Percentiles rank a stretch among this genome's conserved stretches.
Conservation (phyloP, 2,797 vertebrate species). For the Limosa lapponica region DNA sequence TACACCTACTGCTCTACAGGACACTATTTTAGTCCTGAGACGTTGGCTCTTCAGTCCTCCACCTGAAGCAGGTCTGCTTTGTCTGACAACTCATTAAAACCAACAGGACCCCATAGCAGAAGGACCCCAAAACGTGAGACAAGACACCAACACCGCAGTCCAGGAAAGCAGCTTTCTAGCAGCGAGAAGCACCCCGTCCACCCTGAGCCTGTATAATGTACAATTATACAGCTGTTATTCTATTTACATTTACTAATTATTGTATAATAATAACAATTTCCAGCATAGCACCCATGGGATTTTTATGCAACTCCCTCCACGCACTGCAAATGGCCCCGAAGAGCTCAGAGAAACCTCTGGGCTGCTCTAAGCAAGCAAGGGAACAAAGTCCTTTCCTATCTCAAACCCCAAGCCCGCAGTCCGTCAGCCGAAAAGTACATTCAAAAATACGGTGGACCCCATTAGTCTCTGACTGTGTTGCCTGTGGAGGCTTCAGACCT, state of each 20-base stretch:
- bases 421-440: rapidly evolving
- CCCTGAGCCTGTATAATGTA: not conserved
- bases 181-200: not conserved
- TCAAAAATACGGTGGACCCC: not conserved
- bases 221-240: not conserved
- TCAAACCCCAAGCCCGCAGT: not conserved
- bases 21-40: not conserved
- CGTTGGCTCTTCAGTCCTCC: not conserved
- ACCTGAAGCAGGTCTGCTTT: not conserved
- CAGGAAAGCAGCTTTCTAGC: not conserved
- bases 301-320: not conserved
- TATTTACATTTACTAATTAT: not conserved
- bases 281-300: not conserved
- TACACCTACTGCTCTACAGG: not conserved
- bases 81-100: not conserved
- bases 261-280: not conserved
- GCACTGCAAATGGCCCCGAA: not conserved
- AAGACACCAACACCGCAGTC: not conserved
- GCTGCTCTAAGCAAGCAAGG: not conserved
- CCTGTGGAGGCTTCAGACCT: not conserved
- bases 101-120: not conserved
- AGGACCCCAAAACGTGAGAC: not conserved
- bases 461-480: rapidly evolving
- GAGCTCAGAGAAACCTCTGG: not conserved
- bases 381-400: not conserved